Percentiles rank a stretch among this genome's conserved stretches.
phyloP scores from a whole-genome alignment of 2,888 invertebrate species.

The Cataglyphis altisquamis region DNA sequence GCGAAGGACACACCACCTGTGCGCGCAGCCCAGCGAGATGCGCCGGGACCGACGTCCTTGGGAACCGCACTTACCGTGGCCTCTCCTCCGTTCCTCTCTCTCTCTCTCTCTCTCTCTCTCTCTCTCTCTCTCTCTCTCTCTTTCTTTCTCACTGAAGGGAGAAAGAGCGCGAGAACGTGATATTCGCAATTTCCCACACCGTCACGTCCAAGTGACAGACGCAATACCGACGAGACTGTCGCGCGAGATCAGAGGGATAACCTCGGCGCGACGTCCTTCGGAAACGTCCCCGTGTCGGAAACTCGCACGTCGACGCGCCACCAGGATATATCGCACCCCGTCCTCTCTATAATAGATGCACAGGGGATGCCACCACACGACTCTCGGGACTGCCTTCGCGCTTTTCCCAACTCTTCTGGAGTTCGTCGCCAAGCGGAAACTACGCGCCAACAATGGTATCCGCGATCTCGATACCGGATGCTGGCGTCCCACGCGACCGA shows the following conservation, averaged over 20 bases:
- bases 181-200: conserved; percentile 40
- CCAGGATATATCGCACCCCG: conserved; percentile 16
- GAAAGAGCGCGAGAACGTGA: conserved; percentile 19
- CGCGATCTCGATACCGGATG: conserved; percentile 52
- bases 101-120: not conserved
- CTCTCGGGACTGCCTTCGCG: not conserved
- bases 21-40: conserved; percentile 39
- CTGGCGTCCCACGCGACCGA: conserved; percentile 55
- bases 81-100: conserved; percentile 1
- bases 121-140: not conserved
- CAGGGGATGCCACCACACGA: conserved; percentile 10
- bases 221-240: not conserved
- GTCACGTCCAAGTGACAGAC: conserved; percentile 17
- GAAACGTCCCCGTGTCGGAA: conserved; percentile 39
- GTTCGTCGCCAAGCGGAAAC: conserved; percentile 2
- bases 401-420: conserved; percentile 11
- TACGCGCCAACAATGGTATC: conserved; percentile 42
- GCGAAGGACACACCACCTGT: conserved; percentile 47
- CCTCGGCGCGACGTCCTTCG: conserved; percentile 30
- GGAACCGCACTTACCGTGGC: conserved; percentile 28
- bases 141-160: not conserved
- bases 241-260: conserved; percentile 32
- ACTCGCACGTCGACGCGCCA: conserved; percentile 25
- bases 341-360: not conserved
- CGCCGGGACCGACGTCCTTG: conserved; percentile 45